Base-by-base conservation (phyloP, 37 sponge, comb jelly and placozoan genomes). In the Amphimedon queenslandica region DNA sequence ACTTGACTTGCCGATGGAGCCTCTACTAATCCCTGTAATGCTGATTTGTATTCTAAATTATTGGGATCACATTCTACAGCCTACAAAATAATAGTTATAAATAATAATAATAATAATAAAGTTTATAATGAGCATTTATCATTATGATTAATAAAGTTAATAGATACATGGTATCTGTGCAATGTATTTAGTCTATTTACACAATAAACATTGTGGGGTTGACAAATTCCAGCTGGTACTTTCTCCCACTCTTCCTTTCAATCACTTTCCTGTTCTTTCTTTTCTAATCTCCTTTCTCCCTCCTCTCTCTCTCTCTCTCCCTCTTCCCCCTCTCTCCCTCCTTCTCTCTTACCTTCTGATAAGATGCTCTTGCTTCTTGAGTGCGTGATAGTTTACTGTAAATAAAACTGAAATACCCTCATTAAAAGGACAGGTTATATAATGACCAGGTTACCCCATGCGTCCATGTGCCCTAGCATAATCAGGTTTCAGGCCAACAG, bases 391-490 rank as follows among this genome's bases (percentile, higher is more conserved):
- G 20, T 21, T 21, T 20, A 53, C 16, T 53, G 55, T 16, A 53
- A 53, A 21, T 21, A 53, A 53, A 21, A 53, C 55, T 53, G 61
- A 58, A 4, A 58, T 27, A 27, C 60, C 29, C 60, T 58, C 4
- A 27, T 34, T 63, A 63, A 63, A 34, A 63, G 4, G 29, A 30
- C 60, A 58, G 3, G 4, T 58, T 3, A n/a, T n/a, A n/a, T n/a
- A n/a, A n/a, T n/a, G 27, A 29, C 4, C 34, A 35, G 42, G 63
- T 69, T 77, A 88, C 89, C 89, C 89, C 64, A 78, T 69, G 27
- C 89, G 32, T 1, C 80, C 80, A 64, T 82, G 53, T 5, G 89
- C 89, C 66, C 89, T 78, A 18, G 89, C 79, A 82, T 88, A 88
- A 40, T 63, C 25, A 1, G 89, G 89, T n/a, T 88, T 76, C 8